phyloP scores from a whole-genome alignment of 2,797 vertebrate genomes.

The Gymnodraco acuticeps region DNA sequence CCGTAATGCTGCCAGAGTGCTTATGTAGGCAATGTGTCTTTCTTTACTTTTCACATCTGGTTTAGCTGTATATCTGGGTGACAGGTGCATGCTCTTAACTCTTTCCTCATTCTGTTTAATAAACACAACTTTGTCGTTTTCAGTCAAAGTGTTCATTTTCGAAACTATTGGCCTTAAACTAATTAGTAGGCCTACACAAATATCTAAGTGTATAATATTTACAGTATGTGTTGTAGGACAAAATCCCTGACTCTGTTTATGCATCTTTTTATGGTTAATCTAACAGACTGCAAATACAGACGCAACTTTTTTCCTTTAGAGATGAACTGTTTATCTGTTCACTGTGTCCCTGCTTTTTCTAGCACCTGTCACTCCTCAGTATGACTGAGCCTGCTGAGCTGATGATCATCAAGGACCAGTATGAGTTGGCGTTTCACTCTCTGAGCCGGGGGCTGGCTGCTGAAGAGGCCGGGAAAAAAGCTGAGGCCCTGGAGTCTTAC shows the following conservation, averaged over 20 bases:
- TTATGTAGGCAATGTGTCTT: background rate
- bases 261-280: background rate
- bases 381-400: slow-evolving; percentile 84
- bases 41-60: background rate
- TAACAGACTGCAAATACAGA: background rate
- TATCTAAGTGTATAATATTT: background rate
- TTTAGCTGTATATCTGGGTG: background rate
- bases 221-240: background rate
- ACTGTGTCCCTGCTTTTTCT: background rate
- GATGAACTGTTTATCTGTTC: background rate
- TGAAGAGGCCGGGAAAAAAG: slow-evolving; percentile 86
- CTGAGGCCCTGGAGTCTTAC: slow-evolving; percentile 87
- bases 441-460: slow-evolving; percentile 87
- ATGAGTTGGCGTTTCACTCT: slow-evolving; percentile 86
- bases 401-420: slow-evolving; percentile 88
- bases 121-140: background rate
- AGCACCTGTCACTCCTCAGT: slow-evolving; percentile 4
- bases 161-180: background rate
- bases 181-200: too few relatives aligned
- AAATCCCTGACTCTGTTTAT: background rate
- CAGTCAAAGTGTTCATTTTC: background rate
- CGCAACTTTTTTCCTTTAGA: background rate
- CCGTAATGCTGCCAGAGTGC: background rate
- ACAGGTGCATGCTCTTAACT: background rate
- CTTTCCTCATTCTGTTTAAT: background rate